A percentile compares a stretch with the other conserved stretches of the same genome.
These are phyloP conservation scores for Enchytraeus crypticus DNA, from an alignment of 2,888 invertebrate species.

Conservation along the genomic window DNA sequence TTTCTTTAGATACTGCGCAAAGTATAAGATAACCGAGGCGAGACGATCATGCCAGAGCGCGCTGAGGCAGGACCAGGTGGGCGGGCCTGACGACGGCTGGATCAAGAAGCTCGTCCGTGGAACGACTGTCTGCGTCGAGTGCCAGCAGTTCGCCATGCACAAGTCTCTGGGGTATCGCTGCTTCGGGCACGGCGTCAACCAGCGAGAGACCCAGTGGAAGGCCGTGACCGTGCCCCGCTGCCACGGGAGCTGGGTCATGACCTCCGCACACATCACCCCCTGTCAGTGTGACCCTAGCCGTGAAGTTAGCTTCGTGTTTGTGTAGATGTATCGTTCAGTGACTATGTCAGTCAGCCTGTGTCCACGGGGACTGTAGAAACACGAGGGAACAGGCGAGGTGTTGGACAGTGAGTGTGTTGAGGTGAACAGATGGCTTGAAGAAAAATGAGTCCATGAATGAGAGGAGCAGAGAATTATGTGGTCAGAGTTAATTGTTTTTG, in stretches of 20 bases:
- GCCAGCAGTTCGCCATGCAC: constrained; percentile 72
- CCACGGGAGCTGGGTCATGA: constrained; percentile 75
- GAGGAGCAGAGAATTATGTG: too few relatives aligned
- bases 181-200: constrained; percentile 72
- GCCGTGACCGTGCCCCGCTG: constrained; percentile 75
- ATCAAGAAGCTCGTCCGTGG: constrained; percentile 49
- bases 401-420: too few relatives aligned
- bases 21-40: constrained; percentile 64
- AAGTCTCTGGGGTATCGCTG: constrained; percentile 64
- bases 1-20: constrained; percentile 68
- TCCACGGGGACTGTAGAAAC: too few relatives aligned
- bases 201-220: constrained; percentile 69
- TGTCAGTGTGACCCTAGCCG: constrained; percentile 4
- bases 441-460: too few relatives aligned
- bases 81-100: neutral
- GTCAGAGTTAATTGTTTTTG: too few relatives aligned
- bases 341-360: too few relatives aligned
- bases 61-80: constrained; percentile 23
- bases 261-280: neutral
- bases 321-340: neutral
- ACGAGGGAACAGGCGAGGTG: too few relatives aligned
- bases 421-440: too few relatives aligned
- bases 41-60: constrained; percentile 23
- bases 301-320: constrained; percentile 1
- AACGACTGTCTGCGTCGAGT: constrained; percentile 68